These are phyloP conservation scores for Anomalospiza imberbis DNA, from an alignment of 2,797 vertebrate species.

Conservation along the genomic window DNA sequence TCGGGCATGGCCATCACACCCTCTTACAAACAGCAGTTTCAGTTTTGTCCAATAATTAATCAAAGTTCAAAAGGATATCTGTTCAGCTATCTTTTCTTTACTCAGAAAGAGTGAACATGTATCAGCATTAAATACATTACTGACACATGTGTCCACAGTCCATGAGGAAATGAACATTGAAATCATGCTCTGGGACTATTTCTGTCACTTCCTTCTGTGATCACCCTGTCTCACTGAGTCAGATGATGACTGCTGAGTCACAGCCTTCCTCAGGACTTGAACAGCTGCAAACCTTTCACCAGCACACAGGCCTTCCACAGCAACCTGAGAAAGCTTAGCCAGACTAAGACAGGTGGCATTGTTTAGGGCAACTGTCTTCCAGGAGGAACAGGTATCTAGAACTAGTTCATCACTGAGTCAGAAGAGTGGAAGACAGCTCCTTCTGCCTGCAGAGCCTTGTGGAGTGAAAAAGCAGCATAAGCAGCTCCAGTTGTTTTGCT, in stretches of 20 bases:
- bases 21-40: neutral
- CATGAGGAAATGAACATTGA: neutral
- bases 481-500: neutral
- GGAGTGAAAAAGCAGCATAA: neutral
- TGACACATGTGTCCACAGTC: neutral
- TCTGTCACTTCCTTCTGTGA: neutral
- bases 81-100: neutral
- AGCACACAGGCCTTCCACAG: neutral
- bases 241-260: neutral
- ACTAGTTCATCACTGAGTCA: neutral
- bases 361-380: neutral
- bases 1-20: accelerated
- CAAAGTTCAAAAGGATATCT: neutral
- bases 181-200: neutral
- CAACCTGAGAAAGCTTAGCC: neutral
- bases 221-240: neutral
- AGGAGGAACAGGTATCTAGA: neutral
- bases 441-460: neutral
- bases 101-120: neutral
- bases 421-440: neutral
- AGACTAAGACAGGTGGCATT: neutral
- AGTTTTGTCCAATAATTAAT: neutral
- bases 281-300: neutral
- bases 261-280: neutral
- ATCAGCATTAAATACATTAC: neutral